phyloP scores from a whole-genome alignment of 2,113 vertebrate species.

The Tor tambroides region DNA sequence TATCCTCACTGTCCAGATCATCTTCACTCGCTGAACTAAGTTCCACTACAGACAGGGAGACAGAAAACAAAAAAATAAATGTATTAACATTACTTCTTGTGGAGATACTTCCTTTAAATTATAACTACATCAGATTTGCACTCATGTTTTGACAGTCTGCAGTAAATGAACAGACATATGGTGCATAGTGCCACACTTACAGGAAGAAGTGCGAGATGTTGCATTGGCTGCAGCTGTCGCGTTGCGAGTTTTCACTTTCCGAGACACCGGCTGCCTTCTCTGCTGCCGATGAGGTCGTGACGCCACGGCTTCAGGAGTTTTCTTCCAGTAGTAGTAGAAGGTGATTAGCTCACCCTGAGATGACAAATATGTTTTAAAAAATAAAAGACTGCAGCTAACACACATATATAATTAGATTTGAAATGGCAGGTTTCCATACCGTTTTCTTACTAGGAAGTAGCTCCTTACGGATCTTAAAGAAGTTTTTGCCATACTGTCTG shows the following conservation, averaged over 20 bases:
- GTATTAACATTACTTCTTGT: not conserved
- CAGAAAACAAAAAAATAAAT: not conserved
- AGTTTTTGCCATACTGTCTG: slow-evolving; percentile 98
- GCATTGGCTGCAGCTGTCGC: slow-evolving; percentile 86
- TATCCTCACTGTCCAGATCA: slow-evolving; percentile 98
- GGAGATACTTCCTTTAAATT: not conserved
- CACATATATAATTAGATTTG: not conserved
- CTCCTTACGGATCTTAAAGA: slow-evolving; percentile 97
- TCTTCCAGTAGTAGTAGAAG: slow-evolving; percentile 99
- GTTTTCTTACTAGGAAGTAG: slow-evolving; percentile 90
- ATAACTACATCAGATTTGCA: not conserved
- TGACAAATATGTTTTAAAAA: slow-evolving; percentile 36
- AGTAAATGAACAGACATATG: not conserved
- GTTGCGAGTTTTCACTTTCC: slow-evolving; percentile 96
- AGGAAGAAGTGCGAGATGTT: slow-evolving; percentile 90
- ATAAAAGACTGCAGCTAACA: not conserved
- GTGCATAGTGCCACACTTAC: slow-evolving; percentile 76
- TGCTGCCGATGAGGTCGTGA: slow-evolving; percentile 93
- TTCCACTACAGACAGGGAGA: slow-evolving; percentile 81
- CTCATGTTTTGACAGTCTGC: not conserved
- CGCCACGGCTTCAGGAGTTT: slow-evolving; percentile 94
- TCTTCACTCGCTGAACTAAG: slow-evolving; percentile 97
- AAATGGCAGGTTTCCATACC: slow-evolving; percentile 68
- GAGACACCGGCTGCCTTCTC: slow-evolving; percentile 92
- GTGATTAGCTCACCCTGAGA: slow-evolving; percentile 95